Evolutionary conservation across 1,140 invertebrate genomes (phyloP).

Genomic region (Lordiphosa stackelbergi): DNA sequence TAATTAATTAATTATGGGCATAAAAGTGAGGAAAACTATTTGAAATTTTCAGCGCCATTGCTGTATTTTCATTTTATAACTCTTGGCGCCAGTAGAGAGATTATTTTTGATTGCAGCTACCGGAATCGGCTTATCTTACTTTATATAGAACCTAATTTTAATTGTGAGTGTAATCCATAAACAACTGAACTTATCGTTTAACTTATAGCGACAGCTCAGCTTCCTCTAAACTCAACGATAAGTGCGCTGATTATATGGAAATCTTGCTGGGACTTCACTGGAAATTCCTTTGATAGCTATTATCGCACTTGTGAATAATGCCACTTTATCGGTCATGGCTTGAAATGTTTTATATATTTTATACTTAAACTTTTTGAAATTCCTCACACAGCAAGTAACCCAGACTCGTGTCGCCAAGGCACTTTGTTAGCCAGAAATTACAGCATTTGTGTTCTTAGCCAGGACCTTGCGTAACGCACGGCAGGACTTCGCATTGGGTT

Average conservation of each 20-base stretch:
- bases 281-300: conserved; percentile 1
- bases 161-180: conserved; percentile 3
- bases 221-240: conserved; percentile 49
- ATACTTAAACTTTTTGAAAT: conserved; percentile 6
- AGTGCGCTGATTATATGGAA: conserved; percentile 33
- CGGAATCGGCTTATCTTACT: conserved; percentile 8
- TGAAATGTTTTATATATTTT: neutral
- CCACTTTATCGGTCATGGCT: conserved; percentile 29
- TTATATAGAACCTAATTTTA: conserved; percentile 1
- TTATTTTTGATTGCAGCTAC: conserved; percentile 3
- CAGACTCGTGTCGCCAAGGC: conserved; percentile 55
- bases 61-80: conserved; percentile 37
- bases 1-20: conserved; percentile 68
- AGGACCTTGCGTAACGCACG: conserved; percentile 44
- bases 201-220: conserved; percentile 33
- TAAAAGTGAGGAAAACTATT: conserved; percentile 6
- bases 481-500: conserved; percentile 56
- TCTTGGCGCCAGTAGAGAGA: conserved; percentile 37
- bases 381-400: conserved; percentile 53
- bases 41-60: conserved; percentile 1
- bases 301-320: conserved; percentile 49
- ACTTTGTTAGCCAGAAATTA: conserved; percentile 34
- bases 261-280: neutral
- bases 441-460: conserved; percentile 4
- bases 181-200: conserved; percentile 17